These are phyloP conservation scores for Lytechinus pictus DNA, from an alignment of 35 echinoderm and acorn worm genomes.

Conservation along the genomic window DNA sequence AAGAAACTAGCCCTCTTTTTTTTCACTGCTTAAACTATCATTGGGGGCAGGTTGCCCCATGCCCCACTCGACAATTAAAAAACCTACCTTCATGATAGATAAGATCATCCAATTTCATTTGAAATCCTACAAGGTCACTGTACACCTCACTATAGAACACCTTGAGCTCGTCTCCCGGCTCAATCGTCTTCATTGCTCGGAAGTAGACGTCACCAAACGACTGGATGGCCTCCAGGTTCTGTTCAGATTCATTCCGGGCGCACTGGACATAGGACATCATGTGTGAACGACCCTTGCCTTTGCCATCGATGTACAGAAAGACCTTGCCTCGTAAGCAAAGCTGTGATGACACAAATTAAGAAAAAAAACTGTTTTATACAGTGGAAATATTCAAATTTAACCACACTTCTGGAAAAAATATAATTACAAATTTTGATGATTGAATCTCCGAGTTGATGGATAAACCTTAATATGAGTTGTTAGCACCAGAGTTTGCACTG, in stretches of 20 bases:
- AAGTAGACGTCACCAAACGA: conserved; percentile 35
- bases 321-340: conserved; percentile 6
- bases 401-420: no score
- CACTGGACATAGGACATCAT: not conserved
- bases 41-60: no score
- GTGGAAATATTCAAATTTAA: no score
- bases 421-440: no score
- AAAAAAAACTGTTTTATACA: not conserved
- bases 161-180: not conserved
- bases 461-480: no score
- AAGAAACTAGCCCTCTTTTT: no score
- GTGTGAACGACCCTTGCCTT: not conserved
- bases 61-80: no score
- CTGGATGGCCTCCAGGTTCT: conserved; percentile 45
- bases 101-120: not conserved
- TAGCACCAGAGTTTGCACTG: no score
- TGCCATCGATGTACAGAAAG: conserved; percentile 32
- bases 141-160: conserved; percentile 42
- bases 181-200: not conserved
- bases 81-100: not conserved
- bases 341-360: not conserved
- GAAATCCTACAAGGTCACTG: conserved; percentile 33
- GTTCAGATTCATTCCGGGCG: not conserved
- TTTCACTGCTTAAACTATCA: no score
- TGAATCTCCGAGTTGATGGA: no score